phyloP scores from a whole-genome alignment of 1,140 invertebrate genomes.

The Drosophila nasuta region DNA sequence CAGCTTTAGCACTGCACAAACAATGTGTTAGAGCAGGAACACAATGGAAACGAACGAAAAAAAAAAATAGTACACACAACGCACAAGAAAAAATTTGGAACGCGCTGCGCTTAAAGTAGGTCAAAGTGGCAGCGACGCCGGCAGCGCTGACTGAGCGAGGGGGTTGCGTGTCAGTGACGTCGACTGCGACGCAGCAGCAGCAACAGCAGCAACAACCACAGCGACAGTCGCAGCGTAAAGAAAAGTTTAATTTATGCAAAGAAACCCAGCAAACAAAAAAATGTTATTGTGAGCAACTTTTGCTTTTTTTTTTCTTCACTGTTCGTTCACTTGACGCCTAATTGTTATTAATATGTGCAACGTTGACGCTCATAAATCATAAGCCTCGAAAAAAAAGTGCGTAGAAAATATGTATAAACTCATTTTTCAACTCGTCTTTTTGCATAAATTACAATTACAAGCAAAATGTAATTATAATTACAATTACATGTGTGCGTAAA shows the following conservation, averaged over 20 bases:
- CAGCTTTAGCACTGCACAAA: slow-evolving; percentile 14
- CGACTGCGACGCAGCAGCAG: slow-evolving; percentile 25
- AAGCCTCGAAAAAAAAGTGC: slow-evolving; percentile 55
- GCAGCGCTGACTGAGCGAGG: slow-evolving; percentile 46
- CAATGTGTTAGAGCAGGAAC: neutral
- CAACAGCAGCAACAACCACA: slow-evolving; percentile 22
- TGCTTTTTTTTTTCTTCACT: slow-evolving; percentile 58
- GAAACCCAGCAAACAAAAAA: slow-evolving; percentile 37
- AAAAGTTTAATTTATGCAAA: slow-evolving; percentile 77
- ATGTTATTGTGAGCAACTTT: slow-evolving; percentile 59
- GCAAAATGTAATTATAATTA: slow-evolving; percentile 37
- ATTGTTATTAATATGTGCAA: slow-evolving; percentile 79
- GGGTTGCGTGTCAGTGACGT: slow-evolving; percentile 70
- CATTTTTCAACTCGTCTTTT: slow-evolving; percentile 43
- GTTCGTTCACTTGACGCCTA: slow-evolving; percentile 44
- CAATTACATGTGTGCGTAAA: slow-evolving; percentile 41
- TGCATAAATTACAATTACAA: slow-evolving; percentile 73
- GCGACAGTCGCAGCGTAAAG: slow-evolving; percentile 22
- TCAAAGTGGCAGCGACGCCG: slow-evolving; percentile 72
- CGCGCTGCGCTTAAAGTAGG: slow-evolving; percentile 78
- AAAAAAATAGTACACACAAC: slow-evolving; percentile 63
- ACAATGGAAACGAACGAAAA: slow-evolving; percentile 7
- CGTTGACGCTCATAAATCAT: slow-evolving; percentile 70
- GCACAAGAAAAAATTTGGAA: slow-evolving; percentile 77
- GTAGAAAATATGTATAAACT: slow-evolving; percentile 53